Evolutionary conservation across 2,888 invertebrate species (phyloP).

Genomic region (Teleiodes luculella): DNA sequence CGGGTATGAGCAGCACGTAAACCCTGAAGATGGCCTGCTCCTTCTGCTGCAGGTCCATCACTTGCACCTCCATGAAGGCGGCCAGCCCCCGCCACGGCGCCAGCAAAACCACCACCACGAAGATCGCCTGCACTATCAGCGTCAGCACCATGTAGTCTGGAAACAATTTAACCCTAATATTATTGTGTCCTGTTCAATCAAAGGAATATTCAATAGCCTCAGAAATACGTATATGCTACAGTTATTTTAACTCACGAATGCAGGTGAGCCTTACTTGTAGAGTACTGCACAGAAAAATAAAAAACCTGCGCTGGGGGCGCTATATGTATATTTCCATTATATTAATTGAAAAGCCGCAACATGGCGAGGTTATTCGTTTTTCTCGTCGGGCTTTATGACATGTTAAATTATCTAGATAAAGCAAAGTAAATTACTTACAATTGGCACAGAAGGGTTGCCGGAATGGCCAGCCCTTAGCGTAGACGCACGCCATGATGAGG

Average conservation of each 20-base stretch:
- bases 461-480: slow-evolving; percentile 89
- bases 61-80: slow-evolving; percentile 76
- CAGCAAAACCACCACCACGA: slow-evolving; percentile 78
- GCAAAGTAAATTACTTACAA: slow-evolving; percentile 60
- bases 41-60: slow-evolving; percentile 40
- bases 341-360: too few species aligned
- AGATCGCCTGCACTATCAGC: slow-evolving; percentile 72
- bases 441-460: slow-evolving; percentile 83
- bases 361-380: too few species aligned
- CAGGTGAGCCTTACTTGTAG: too few species aligned
- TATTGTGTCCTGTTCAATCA: too few species aligned
- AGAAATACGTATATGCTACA: too few species aligned
- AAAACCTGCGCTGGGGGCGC: too few species aligned
- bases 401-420: too few species aligned
- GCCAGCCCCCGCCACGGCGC: slow-evolving; percentile 75
- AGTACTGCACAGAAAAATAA: too few species aligned
- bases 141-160: slow-evolving; percentile 80
- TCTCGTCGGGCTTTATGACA: too few species aligned
- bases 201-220: too few species aligned
- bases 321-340: too few species aligned
- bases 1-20: slow-evolving; percentile 77
- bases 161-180: background rate
- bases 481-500: slow-evolving; percentile 86
- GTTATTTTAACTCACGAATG: too few species aligned
- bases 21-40: slow-evolving; percentile 74